Percentiles rank a stretch among this genome's conserved stretches.
These are phyloP conservation scores for Scartelaos histophorus DNA, from an alignment of 2,113 vertebrate species.

Conservation along the genomic window DNA sequence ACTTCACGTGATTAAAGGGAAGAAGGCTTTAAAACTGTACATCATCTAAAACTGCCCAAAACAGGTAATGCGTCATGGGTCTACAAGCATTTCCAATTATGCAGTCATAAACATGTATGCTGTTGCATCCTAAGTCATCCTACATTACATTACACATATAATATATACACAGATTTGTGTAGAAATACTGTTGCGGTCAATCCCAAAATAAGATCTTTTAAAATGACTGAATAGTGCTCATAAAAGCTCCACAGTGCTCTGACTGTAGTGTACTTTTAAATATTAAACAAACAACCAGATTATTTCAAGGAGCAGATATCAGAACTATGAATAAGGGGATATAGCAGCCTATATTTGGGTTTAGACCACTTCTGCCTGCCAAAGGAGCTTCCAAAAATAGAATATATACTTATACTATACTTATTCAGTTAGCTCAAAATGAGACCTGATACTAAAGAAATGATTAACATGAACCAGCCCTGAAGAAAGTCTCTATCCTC, in stretches of 20 bases:
- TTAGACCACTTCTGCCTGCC: not conserved
- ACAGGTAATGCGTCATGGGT: not conserved
- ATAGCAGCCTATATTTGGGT: not conserved
- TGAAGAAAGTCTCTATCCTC: not conserved
- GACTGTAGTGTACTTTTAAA: not conserved
- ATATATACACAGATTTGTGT: not conserved
- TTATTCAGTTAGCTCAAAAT: not conserved
- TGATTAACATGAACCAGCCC: not conserved
- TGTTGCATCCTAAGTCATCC: not conserved
- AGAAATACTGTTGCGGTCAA: not conserved
- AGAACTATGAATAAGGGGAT: not conserved
- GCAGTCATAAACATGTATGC: not conserved
- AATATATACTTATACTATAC: not conserved
- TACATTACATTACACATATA: not conserved
- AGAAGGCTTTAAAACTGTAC: not conserved
- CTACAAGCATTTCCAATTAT: not conserved
- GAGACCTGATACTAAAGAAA: not conserved
- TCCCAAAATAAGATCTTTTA: not conserved
- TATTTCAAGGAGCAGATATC: not conserved
- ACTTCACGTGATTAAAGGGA: not conserved
- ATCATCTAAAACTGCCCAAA: not conserved
- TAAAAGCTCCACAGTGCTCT: not conserved
- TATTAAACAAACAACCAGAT: not conserved
- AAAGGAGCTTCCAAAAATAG: not conserved
- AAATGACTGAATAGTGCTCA: not conserved